Conservation (phyloP, 1,140 invertebrate genomes). For the Glossosoma conforme region DNA sequence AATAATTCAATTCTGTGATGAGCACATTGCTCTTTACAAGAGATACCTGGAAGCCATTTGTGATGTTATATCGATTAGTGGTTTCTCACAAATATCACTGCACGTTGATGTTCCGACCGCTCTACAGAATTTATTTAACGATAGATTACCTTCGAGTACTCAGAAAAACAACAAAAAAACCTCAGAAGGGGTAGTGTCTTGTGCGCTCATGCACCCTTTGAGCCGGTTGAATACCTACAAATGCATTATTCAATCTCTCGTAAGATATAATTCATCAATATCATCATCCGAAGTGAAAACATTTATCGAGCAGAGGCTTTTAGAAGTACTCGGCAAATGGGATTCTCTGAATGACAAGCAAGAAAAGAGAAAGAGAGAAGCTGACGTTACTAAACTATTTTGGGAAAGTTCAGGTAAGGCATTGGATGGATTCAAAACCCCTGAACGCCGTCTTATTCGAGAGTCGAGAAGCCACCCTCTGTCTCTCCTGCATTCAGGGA, state of each 20-base stretch:
- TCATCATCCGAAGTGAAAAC: constrained; percentile 39
- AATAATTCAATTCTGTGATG: constrained; percentile 65
- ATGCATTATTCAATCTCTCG: constrained; percentile 46
- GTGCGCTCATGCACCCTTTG: constrained; percentile 56
- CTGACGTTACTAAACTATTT: constrained; percentile 67
- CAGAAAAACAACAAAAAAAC: constrained; percentile 55
- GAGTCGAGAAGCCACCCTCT: constrained; percentile 71
- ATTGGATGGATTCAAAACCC: constrained; percentile 57
- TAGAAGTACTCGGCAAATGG: constrained; percentile 53
- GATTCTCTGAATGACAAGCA: constrained; percentile 57
- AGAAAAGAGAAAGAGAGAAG: constrained; percentile 58
- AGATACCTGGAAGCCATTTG: constrained; percentile 69
- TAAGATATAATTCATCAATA: constrained; percentile 41
- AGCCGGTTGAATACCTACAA: constrained; percentile 55
- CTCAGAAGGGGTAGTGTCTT: constrained; percentile 52
- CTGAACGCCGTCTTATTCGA: constrained; percentile 66
- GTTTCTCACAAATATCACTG: constrained; percentile 62
- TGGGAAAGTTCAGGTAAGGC: constrained; percentile 68
- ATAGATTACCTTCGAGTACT: constrained; percentile 50
- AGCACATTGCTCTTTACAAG: constrained; percentile 67
- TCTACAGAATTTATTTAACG: constrained; percentile 56
- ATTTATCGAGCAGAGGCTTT: constrained; percentile 42
- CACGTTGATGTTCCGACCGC: constrained; percentile 55
- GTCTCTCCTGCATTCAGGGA: constrained; percentile 59
- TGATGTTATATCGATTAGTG: constrained; percentile 68